Conservation (phyloP, 1,140 invertebrate genomes). For the Notospermus geniculatus region DNA sequence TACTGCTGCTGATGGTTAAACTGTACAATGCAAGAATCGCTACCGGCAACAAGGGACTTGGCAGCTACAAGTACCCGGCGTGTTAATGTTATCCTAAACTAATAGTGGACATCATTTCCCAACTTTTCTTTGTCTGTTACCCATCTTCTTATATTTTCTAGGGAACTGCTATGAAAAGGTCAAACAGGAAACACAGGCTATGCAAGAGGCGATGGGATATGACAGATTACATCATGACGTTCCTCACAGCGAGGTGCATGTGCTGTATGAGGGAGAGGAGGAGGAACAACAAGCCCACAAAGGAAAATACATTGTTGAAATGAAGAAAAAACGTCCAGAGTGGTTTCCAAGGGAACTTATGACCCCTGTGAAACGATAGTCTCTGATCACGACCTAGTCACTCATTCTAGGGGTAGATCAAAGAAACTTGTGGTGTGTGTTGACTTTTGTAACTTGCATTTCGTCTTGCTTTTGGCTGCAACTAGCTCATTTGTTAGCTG, state of each 20-base stretch:
- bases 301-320: slow-evolving; percentile 70
- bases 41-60: no score
- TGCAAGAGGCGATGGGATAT: slow-evolving; percentile 72
- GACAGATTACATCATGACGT: slow-evolving; percentile 66
- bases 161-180: slow-evolving; percentile 77
- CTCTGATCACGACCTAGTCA: no score
- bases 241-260: slow-evolving; percentile 78
- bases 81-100: no score
- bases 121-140: not conserved
- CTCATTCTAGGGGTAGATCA: no score
- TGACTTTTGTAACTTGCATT: no score
- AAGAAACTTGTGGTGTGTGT: no score
- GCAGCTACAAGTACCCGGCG: no score
- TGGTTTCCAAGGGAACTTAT: slow-evolving; percentile 82
- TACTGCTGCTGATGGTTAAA: no score
- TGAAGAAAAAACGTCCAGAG: slow-evolving; percentile 68
- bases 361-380: slow-evolving; percentile 61
- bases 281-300: slow-evolving; percentile 57
- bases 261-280: slow-evolving; percentile 83
- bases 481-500: no score
- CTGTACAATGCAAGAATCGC: no score
- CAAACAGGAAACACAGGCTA: slow-evolving; percentile 72
- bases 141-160: slow-evolving; percentile 54
- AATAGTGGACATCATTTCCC: no score
- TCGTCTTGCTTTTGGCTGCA: no score